Conservation (phyloP, 2,113 vertebrate genomes). For the Rhegmatorhina hoffmannsi region DNA sequence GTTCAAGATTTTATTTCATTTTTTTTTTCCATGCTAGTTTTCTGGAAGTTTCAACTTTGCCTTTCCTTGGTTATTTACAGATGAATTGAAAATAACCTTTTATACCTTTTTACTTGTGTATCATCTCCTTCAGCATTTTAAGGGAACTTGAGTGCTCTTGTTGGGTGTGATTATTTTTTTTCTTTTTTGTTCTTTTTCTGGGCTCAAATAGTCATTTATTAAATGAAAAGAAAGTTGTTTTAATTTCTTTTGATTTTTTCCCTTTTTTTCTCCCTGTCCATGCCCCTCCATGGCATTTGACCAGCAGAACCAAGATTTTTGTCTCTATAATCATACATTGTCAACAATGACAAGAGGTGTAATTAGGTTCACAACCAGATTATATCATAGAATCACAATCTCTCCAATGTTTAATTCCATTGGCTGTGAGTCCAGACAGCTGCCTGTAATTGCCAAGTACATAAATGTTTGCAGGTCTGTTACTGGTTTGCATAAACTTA, state of each 20-base stretch:
- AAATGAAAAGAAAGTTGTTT: neutral
- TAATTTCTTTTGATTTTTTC: neutral
- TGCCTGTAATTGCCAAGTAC: neutral
- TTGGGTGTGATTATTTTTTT: neutral
- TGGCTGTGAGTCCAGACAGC: slow-evolving; percentile 26
- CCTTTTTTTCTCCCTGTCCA: neutral
- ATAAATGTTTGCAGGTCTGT: slow-evolving; percentile 3
- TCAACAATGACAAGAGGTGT: slow-evolving; percentile 20
- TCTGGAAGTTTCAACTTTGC: neutral
- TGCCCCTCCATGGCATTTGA: neutral
- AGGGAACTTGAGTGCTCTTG: neutral
- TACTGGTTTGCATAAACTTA: slow-evolving; percentile 1
- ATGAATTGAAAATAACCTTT: neutral
- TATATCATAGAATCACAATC: neutral
- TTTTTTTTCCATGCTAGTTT: neutral
- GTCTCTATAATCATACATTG: slow-evolving; percentile 9
- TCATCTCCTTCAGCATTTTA: neutral
- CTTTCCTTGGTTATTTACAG: neutral
- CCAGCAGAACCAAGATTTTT: slow-evolving; percentile 43
- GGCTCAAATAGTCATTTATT: neutral
- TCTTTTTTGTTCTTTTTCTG: neutral
- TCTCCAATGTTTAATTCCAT: slow-evolving; percentile 10
- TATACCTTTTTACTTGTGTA: neutral
- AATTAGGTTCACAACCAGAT: slow-evolving; percentile 52
- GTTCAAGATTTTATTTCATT: neutral